Evolutionary conservation across 2,888 invertebrate genomes (phyloP).

Genomic region (Acanthosoma haemorrhoidale): DNA sequence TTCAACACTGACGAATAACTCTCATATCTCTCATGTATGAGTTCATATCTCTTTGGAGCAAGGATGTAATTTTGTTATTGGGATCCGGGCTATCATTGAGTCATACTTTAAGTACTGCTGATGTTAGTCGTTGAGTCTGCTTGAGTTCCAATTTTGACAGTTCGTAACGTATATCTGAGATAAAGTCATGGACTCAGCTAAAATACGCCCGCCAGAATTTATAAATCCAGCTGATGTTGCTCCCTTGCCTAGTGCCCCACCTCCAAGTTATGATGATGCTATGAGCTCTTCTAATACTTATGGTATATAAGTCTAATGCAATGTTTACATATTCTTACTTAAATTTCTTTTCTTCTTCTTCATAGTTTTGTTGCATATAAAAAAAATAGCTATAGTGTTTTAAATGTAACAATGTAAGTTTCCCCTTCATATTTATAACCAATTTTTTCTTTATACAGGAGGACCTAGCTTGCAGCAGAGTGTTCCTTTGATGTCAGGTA

Average conservation of each 20-base stretch:
- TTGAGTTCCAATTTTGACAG: too few relatives aligned
- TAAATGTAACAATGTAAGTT: too few relatives aligned
- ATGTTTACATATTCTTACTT: background rate
- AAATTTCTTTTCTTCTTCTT: background rate
- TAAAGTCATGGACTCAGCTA: background rate
- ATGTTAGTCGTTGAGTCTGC: too few relatives aligned
- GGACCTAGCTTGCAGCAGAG: background rate
- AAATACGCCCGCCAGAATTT: background rate
- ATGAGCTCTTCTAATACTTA: background rate
- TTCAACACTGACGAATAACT: too few relatives aligned
- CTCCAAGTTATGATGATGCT: conserved; percentile 16
- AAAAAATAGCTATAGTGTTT: background rate
- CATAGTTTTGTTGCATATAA: background rate
- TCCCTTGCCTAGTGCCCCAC: conserved; percentile 18
- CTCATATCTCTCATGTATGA: too few relatives aligned
- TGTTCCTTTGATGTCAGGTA: background rate
- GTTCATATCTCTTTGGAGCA: too few relatives aligned
- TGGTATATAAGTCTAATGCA: background rate
- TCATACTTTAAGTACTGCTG: too few relatives aligned
- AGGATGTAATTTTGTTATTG: too few relatives aligned
- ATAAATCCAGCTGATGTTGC: background rate
- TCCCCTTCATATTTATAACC: background rate
- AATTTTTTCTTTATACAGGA: background rate
- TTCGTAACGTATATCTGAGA: too few relatives aligned
- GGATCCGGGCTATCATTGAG: too few relatives aligned